Percentiles rank a stretch among this genome's conserved stretches.
These are phyloP conservation scores for Lepidurus packardi DNA, from an alignment of 1,140 invertebrate species.

Conservation along the genomic window DNA sequence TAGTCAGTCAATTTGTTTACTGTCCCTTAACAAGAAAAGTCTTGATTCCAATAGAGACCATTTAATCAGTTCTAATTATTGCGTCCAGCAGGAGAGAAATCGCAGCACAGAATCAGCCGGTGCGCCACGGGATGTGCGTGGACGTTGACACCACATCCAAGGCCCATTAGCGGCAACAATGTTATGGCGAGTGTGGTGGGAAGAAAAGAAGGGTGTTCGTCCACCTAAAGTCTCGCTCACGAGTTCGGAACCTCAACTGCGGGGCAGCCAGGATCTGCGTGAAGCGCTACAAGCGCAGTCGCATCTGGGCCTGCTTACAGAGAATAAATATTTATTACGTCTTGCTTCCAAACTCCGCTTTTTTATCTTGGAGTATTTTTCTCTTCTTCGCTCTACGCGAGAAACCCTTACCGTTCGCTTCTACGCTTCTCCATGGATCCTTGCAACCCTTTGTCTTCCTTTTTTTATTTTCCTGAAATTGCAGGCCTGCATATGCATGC, in stretches of 20 bases:
- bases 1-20: not conserved
- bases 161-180: conserved; percentile 12
- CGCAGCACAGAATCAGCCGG: not conserved
- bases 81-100: not conserved
- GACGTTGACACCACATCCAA: conserved; percentile 2
- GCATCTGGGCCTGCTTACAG: not conserved
- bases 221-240: not conserved
- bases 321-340: not conserved
- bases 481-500: not conserved
- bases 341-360: not conserved
- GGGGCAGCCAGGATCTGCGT: not conserved
- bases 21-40: not conserved
- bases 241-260: not conserved
- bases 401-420: not conserved
- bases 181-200: conserved; percentile 1
- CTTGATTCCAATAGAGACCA: not conserved
- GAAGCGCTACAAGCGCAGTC: not conserved
- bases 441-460: not conserved
- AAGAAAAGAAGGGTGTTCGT: conserved; percentile 3
- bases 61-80: not conserved
- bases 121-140: not conserved
- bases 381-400: not conserved
- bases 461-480: not conserved
- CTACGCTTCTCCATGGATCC: not conserved
- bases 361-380: not conserved